Evolutionary conservation across 2,888 invertebrate species (phyloP).

Genomic region (Ditylenchus weischeri): DNA sequence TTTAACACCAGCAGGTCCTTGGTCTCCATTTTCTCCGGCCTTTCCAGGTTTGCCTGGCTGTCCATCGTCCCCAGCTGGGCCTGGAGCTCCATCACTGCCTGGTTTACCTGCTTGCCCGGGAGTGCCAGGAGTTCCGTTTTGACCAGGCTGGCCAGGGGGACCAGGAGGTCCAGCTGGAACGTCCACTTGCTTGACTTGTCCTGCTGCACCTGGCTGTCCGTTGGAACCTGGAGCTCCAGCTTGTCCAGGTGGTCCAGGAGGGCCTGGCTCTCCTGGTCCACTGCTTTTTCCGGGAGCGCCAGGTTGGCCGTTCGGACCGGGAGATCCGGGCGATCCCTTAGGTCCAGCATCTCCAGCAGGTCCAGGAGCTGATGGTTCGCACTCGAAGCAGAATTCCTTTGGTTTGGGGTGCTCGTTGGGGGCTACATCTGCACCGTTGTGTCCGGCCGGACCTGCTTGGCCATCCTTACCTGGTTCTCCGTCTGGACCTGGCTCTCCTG

Average conservation of each 20-base stretch:
- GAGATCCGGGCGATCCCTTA: slow-evolving; percentile 9
- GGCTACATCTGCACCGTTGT: slow-evolving; percentile 15
- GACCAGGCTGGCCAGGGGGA: slow-evolving; percentile 17
- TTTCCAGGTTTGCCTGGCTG: slow-evolving; percentile 9
- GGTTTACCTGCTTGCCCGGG: slow-evolving; percentile 5
- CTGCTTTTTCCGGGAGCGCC: slow-evolving; percentile 22
- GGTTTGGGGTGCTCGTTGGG: slow-evolving; percentile 12
- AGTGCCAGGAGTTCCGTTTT: slow-evolving; percentile 17
- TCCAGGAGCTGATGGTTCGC: slow-evolving; percentile 19
- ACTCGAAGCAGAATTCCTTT: slow-evolving; percentile 18
- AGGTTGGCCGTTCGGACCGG: slow-evolving; percentile 12
- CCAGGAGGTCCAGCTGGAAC: slow-evolving; percentile 10
- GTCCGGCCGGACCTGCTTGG: slow-evolving; percentile 14
- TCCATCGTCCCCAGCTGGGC: slow-evolving; percentile 15
- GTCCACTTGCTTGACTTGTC: slow-evolving; percentile 13
- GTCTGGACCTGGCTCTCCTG: slow-evolving; percentile 22
- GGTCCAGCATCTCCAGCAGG: slow-evolving; percentile 16
- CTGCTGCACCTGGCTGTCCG: slow-evolving; percentile 22
- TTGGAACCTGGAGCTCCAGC: slow-evolving; percentile 18
- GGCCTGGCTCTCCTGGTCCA: slow-evolving; percentile 12
- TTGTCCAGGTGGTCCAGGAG: slow-evolving; percentile 22
- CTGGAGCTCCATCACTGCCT: slow-evolving; percentile 1
- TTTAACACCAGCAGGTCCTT: slow-evolving; percentile 10
- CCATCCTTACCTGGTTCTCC: slow-evolving; percentile 19
- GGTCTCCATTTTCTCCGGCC: slow-evolving; percentile 16